Conservation (phyloP, 2,888 invertebrate species). For the Archips xylosteana region DNA sequence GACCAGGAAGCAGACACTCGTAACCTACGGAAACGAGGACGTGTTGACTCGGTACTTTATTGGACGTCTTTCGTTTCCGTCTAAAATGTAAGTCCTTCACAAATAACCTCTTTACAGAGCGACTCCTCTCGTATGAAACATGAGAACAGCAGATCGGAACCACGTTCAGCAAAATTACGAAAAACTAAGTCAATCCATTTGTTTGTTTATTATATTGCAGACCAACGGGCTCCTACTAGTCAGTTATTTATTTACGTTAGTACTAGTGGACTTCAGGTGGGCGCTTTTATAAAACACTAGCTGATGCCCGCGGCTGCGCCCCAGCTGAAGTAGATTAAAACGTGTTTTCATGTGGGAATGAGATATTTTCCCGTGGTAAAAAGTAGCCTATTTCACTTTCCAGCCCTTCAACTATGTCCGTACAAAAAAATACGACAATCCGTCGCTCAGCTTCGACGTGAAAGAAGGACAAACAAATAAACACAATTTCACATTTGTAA, state of each 20-base stretch:
- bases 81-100: slow-evolving; percentile 11
- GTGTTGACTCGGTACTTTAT: slow-evolving; percentile 13
- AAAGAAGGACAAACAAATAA: too few relatives aligned
- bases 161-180: background rate
- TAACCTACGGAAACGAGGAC: background rate
- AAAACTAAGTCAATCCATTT: background rate
- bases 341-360: too few relatives aligned
- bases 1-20: slow-evolving; percentile 10
- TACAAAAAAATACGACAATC: too few relatives aligned
- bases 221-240: background rate
- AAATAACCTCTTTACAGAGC: slow-evolving; percentile 1
- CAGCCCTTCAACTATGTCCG: too few relatives aligned
- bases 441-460: too few relatives aligned
- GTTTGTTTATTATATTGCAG: background rate
- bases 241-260: background rate
- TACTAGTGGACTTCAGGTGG: too few relatives aligned
- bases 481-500: too few relatives aligned
- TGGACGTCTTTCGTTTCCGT: slow-evolving; percentile 5
- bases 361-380: too few relatives aligned
- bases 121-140: background rate
- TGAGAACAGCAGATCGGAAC: background rate
- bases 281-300: too few relatives aligned
- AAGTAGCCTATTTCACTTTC: too few relatives aligned
- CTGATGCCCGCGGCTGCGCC: too few relatives aligned
- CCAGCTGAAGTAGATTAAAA: too few relatives aligned